phyloP scores from a whole-genome alignment of 2,113 vertebrate genomes.

The Hymenochirus boettgeri region DNA sequence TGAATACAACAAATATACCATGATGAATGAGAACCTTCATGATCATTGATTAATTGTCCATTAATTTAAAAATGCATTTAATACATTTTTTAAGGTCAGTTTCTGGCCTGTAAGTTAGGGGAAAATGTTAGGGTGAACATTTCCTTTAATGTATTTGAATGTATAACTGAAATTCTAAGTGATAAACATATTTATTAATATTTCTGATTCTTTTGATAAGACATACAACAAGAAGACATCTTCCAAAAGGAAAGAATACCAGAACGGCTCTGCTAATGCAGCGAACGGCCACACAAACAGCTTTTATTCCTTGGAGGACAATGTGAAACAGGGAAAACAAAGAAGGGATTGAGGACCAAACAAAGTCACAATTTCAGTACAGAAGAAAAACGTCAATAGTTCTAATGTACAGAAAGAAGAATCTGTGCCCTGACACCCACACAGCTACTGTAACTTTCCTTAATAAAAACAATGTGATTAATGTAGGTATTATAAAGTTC shows the following conservation, averaged over 20 bases:
- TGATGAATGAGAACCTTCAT: too few species aligned
- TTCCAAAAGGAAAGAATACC: conserved; percentile 73
- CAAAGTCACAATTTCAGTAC: conserved; percentile 53
- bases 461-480: conserved; percentile 66
- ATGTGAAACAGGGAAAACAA: conserved; percentile 71
- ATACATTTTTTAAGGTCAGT: too few species aligned
- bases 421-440: conserved; percentile 61
- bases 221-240: conserved; percentile 83
- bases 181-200: too few species aligned
- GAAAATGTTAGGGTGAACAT: too few species aligned
- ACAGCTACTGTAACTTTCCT: conserved; percentile 68
- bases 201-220: conserved; percentile 58
- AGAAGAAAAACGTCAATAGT: conserved; percentile 57
- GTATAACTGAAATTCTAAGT: too few species aligned
- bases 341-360: conserved; percentile 75
- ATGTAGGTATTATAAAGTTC: conserved; percentile 64
- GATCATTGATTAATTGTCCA: too few species aligned
- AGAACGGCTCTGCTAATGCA: conserved; percentile 68
- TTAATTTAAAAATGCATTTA: too few species aligned
- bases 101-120: too few species aligned
- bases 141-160: too few species aligned
- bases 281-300: conserved; percentile 78
- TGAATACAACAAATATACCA: too few species aligned
- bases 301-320: conserved; percentile 63
- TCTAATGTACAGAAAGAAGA: conserved; percentile 65